A percentile compares a stretch with the other conserved stretches of the same genome.
Conservation (phyloP, 2,888 invertebrate genomes). For the Drosophila yooni region DNA sequence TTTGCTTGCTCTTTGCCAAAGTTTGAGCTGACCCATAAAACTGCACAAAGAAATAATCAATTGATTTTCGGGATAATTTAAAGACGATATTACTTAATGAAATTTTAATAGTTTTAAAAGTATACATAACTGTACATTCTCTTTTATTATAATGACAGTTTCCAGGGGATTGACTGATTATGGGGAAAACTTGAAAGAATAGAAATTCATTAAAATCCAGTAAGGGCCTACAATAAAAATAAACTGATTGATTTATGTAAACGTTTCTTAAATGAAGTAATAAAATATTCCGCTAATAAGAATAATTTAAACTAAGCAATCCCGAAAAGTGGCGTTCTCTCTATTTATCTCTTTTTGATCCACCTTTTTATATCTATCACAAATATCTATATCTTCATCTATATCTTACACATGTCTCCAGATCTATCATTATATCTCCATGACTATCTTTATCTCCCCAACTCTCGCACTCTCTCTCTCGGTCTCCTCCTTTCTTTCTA, state of each 20-base stretch:
- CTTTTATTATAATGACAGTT: background rate
- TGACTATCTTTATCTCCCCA: background rate
- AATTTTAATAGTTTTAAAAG: background rate
- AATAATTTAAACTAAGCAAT: background rate
- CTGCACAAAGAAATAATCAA: slow-evolving; percentile 13
- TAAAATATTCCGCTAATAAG: fast-evolving
- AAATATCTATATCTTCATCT: background rate
- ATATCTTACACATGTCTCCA: background rate
- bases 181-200: background rate
- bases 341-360: background rate
- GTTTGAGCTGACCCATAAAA: slow-evolving; percentile 4
- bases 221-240: background rate
- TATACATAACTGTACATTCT: no score
- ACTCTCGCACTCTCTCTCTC: background rate
- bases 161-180: background rate
- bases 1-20: slow-evolving; percentile 36
- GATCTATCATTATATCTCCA: background rate
- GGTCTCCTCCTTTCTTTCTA: background rate
- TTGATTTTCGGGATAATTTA: background rate
- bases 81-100: background rate
- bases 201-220: background rate
- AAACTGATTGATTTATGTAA: background rate
- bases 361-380: fast-evolving
- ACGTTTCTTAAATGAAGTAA: background rate
- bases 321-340: background rate